These are phyloP conservation scores for Amphimallon solstitiale DNA, from an alignment of 2,888 invertebrate species.

Conservation along the genomic window DNA sequence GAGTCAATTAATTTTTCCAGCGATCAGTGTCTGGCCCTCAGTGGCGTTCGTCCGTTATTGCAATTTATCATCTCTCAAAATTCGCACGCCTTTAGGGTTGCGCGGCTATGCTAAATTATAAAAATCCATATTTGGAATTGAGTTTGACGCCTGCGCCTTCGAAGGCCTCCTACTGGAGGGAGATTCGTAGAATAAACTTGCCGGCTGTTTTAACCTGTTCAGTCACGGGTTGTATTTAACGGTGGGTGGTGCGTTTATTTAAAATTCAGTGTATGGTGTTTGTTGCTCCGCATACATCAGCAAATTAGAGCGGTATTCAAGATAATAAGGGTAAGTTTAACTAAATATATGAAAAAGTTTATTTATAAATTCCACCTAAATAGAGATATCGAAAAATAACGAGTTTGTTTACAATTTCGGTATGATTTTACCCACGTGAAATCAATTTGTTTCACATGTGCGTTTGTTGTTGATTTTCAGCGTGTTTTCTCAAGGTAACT, in stretches of 20 bases:
- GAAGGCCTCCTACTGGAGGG: conserved; percentile 4
- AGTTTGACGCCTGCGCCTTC: conserved; percentile 12
- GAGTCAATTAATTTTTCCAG: too few relatives aligned
- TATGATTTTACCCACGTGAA: too few relatives aligned
- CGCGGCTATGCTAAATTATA: conserved; percentile 18
- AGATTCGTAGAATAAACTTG: conserved; percentile 13
- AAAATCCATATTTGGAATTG: conserved; percentile 34
- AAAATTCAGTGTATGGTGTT: conserved; percentile 15
- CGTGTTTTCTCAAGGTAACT: too few relatives aligned
- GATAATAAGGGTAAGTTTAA: background rate
- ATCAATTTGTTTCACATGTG: too few relatives aligned
- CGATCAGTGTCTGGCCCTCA: too few relatives aligned
- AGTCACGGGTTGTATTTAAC: conserved; percentile 24
- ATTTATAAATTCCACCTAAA: too few relatives aligned
- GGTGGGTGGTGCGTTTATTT: conserved; percentile 13
- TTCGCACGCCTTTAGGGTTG: conserved; percentile 9
- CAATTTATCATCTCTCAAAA: conserved; percentile 19
- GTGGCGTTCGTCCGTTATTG: too few relatives aligned
- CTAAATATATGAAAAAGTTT: too few relatives aligned
- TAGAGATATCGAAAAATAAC: too few relatives aligned
- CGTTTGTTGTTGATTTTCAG: too few relatives aligned
- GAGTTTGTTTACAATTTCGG: too few relatives aligned
- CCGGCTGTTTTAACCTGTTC: conserved; percentile 14
- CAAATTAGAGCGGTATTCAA: background rate
- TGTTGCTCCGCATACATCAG: background rate